Conservation (phyloP, 2,888 invertebrate genomes). For the Trissolcus japonicus region DNA sequence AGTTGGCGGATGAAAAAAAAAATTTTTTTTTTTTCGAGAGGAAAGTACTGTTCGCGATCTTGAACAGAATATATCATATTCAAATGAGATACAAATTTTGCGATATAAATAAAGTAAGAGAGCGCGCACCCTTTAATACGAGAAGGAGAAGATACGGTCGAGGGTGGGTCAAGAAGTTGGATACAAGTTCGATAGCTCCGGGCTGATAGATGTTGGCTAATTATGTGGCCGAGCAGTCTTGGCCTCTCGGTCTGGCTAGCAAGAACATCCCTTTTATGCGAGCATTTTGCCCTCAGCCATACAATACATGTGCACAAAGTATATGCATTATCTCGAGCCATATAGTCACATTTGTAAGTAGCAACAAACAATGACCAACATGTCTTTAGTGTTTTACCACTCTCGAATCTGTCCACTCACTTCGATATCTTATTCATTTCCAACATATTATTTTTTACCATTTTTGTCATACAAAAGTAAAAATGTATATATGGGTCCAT, state of each 20-base stretch:
- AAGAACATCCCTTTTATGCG: constrained; percentile 66
- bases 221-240: constrained; percentile 74
- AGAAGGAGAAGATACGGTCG: constrained; percentile 59
- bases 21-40: too few species aligned
- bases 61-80: constrained; percentile 30
- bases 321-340: constrained; percentile 38
- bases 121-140: constrained; percentile 56
- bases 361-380: constrained; percentile 39
- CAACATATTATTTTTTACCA: too few species aligned
- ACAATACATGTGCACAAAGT: constrained; percentile 55
- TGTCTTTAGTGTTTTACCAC: constrained; percentile 4
- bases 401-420: not conserved
- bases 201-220: constrained; percentile 77
- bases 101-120: constrained; percentile 50
- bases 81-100: constrained; percentile 47
- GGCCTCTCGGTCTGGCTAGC: constrained; percentile 64
- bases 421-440: too few species aligned
- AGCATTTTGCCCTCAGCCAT: constrained; percentile 62
- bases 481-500: too few species aligned
- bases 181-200: constrained; percentile 73
- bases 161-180: constrained; percentile 67
- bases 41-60: not conserved
- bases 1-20: not conserved
- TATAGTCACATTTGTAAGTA: constrained; percentile 51
- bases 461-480: too few species aligned